A percentile compares a stretch with the other conserved stretches of the same genome.
Conservation (phyloP, 2,888 invertebrate species). For the Lycocerus yunnanus region DNA sequence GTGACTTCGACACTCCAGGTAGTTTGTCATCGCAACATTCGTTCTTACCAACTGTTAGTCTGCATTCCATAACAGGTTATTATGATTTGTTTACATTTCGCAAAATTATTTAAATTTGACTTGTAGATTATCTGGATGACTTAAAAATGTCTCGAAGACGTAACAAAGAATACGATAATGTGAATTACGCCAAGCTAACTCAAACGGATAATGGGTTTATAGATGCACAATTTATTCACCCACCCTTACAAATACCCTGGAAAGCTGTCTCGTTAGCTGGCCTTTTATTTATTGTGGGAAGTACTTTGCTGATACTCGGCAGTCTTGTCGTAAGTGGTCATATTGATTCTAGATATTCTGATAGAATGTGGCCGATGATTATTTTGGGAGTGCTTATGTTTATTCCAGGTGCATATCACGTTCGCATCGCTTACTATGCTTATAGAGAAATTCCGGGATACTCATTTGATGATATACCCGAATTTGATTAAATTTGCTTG, state of each 20-base stretch:
- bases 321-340: constrained; percentile 80
- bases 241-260: constrained; percentile 78
- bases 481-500: constrained; percentile 70
- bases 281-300: constrained; percentile 78
- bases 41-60: constrained; percentile 44
- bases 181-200: constrained; percentile 64
- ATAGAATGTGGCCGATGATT: constrained; percentile 87
- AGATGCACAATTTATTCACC: constrained; percentile 70
- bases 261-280: constrained; percentile 80
- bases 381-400: constrained; percentile 88
- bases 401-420: constrained; percentile 89
- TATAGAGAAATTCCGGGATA: constrained; percentile 83
- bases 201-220: constrained; percentile 67
- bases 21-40: constrained; percentile 37
- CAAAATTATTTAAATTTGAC: constrained; percentile 15
- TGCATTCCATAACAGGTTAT: constrained; percentile 49
- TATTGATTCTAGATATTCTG: constrained; percentile 81
- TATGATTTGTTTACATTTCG: neutral
- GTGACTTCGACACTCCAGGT: constrained; percentile 29
- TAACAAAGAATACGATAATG: constrained; percentile 62
- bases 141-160: constrained; percentile 66
- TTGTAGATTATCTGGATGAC: constrained; percentile 57
- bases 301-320: constrained; percentile 60
- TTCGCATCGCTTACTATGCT: constrained; percentile 85
- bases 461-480: constrained; percentile 87